Base-by-base conservation (phyloP, 2,888 invertebrate species). In the Lobophora halterata region DNA sequence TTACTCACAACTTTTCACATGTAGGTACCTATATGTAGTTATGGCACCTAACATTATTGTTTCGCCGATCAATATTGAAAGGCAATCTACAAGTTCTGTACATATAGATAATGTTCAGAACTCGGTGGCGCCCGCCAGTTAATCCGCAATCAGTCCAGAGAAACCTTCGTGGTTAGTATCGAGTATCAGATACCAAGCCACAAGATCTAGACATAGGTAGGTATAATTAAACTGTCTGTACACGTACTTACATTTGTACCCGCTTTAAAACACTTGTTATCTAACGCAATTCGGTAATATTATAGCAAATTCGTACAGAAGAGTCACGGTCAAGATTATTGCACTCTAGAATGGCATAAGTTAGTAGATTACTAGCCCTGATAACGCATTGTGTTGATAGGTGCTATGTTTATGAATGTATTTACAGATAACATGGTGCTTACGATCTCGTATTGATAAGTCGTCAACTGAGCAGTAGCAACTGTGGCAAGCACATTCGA, bases 81-180 rank as follows among this genome's bases (percentile, higher is more conserved):
- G n/a, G n/a, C n/a, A n/a, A n/a, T n/a, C n/a, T n/a, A n/a, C n/a
- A n/a, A n/a, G n/a, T n/a, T n/a, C n/a, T n/a, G n/a, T n/a, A n/a
- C n/a, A n/a, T 12, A 29, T 13, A 18, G 17, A 3, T 23, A 34
- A n/a, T n/a, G 26, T 24, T 26, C 26, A 30, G 27, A 28, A 42
- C 28, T 42, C 11, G 36, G 24, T 35, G 66, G 64, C 59, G 68
- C 61, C 67, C 59, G 68, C 61, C 67, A 54, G 48, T 49, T 54
- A 52, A 66, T 62, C 74, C 79, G 46, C 81, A 79, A 71, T 58
- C 63, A 64, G 79, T 67, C 71, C 74, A 62, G 55, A 57, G 67
- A 52, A 66, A 65, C 66, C 67, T 70, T 65, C 65, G 79, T 56
- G 77, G 77, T 65, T 44, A 33, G 62, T 65, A 66, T 74, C 60